Evolutionary conservation across 2,888 invertebrate species (phyloP).

Genomic region (Cryptosula pallasiana): DNA sequence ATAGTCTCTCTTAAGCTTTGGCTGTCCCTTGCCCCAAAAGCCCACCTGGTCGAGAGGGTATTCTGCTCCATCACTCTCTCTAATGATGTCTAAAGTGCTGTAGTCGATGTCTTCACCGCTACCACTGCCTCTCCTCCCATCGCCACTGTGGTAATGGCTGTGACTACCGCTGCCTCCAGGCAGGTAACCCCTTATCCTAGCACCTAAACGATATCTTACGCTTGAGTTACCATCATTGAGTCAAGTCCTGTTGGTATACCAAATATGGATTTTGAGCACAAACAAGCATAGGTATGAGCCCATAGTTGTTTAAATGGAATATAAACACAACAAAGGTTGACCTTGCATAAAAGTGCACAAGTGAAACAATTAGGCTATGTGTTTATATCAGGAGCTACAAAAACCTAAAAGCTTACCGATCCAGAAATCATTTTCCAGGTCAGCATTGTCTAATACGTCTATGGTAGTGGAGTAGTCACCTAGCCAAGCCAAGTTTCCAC

Average conservation of each 20-base stretch:
- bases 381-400: too few relatives aligned
- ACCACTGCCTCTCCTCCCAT: not conserved
- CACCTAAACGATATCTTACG: too few relatives aligned
- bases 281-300: too few relatives aligned
- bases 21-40: constrained; percentile 1
- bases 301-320: too few relatives aligned
- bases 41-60: not conserved
- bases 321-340: too few relatives aligned
- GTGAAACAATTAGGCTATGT: too few relatives aligned
- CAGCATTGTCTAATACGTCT: not conserved
- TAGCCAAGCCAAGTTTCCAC: constrained; percentile 1
- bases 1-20: constrained; percentile 5
- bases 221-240: too few relatives aligned
- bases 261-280: too few relatives aligned
- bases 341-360: too few relatives aligned
- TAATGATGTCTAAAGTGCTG: not conserved
- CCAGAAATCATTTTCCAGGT: constrained; percentile 17
- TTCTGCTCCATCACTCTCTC: not conserved
- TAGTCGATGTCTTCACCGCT: not conserved
- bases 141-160: not conserved
- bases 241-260: too few relatives aligned
- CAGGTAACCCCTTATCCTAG: not conserved
- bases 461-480: not conserved
- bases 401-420: too few relatives aligned
- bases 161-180: not conserved